These are phyloP conservation scores for Diglossa cyanea DNA, from an alignment of 2,797 vertebrate genomes.

Conservation along the genomic window DNA sequence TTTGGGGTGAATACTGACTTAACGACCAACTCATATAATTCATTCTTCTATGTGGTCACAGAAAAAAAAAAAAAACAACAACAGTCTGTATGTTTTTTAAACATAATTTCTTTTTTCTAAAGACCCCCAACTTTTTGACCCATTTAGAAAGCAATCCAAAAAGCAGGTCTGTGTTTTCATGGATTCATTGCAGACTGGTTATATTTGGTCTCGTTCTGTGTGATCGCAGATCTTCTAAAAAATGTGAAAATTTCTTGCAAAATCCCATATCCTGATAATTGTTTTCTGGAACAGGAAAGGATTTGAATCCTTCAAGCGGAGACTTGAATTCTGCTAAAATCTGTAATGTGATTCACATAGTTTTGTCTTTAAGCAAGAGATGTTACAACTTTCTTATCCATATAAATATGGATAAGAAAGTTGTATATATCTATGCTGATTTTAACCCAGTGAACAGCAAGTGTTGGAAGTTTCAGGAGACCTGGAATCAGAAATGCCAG, in stretches of 20 bases:
- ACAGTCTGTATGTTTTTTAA: accelerated
- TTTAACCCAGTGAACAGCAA: neutral
- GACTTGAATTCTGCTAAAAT: neutral
- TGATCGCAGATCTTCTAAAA: neutral
- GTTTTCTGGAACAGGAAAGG: neutral
- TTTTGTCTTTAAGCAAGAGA: neutral
- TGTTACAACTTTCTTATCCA: neutral
- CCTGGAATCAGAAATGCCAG: neutral
- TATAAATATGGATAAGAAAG: too few relatives aligned
- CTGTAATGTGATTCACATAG: neutral
- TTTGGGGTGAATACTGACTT: neutral
- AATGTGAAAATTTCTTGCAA: neutral
- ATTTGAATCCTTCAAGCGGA: neutral
- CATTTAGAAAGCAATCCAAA: neutral
- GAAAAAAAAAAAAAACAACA: neutral
- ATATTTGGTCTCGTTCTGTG: neutral
- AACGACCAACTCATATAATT: neutral
- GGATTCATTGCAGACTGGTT: neutral
- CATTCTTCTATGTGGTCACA: neutral
- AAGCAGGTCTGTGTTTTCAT: neutral
- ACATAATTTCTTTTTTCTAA: neutral
- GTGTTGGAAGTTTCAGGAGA: neutral
- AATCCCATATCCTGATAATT: neutral
- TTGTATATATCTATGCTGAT: neutral
- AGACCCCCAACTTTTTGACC: accelerated